These are phyloP conservation scores for Cepaea nemoralis DNA, from an alignment of 1,140 invertebrate genomes.

Conservation along the genomic window DNA sequence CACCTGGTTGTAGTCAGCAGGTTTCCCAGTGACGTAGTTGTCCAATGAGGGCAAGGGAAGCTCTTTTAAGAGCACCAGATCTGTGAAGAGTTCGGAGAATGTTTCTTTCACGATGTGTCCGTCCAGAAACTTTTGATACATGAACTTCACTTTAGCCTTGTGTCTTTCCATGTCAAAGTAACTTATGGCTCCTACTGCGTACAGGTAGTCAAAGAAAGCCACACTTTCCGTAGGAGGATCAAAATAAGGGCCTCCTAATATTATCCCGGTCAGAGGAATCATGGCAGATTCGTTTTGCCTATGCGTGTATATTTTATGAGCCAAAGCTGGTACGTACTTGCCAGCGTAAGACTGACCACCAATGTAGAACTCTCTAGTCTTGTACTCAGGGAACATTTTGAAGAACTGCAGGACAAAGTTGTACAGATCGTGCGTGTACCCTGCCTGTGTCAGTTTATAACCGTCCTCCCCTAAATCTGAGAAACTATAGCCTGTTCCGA, in stretches of 20 bases:
- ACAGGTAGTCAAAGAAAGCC: conserved; percentile 29
- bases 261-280: background rate
- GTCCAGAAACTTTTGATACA: conserved; percentile 6
- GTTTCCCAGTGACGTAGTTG: conserved; percentile 32
- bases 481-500: conserved; percentile 35
- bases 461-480: conserved; percentile 15
- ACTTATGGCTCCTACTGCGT: conserved; percentile 29
- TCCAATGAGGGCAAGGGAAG: conserved; percentile 27
- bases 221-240: conserved; percentile 32
- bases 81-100: conserved; percentile 12
- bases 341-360: conserved; percentile 39
- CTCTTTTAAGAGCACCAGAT: conserved; percentile 12
- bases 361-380: conserved; percentile 18
- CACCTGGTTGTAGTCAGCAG: background rate
- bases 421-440: conserved; percentile 22
- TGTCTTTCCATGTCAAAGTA: background rate
- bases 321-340: conserved; percentile 33
- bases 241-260: conserved; percentile 29
- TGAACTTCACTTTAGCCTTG: conserved; percentile 14
- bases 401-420: conserved; percentile 33
- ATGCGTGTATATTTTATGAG: background rate
- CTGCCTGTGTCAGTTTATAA: conserved; percentile 19
- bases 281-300: background rate
- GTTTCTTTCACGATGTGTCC: background rate
- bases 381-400: conserved; percentile 31